Evolutionary conservation across 1,140 invertebrate genomes (phyloP).

Genomic region (Drosophila fuyamai): DNA sequence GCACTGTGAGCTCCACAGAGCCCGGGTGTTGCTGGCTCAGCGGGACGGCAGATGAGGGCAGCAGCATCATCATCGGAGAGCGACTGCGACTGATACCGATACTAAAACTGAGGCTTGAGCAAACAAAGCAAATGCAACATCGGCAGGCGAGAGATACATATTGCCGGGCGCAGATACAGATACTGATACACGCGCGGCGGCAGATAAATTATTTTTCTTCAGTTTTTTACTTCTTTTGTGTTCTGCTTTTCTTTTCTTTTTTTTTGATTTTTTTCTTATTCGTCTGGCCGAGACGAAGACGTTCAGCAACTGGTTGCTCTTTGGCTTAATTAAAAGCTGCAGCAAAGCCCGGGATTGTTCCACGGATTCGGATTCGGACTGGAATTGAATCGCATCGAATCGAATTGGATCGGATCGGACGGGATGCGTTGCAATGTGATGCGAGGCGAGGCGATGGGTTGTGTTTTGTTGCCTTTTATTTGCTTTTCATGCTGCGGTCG

Average conservation of each 20-base stretch:
- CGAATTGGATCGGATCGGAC: slow-evolving; percentile 45
- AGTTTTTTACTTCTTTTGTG: slow-evolving; percentile 27
- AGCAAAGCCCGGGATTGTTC: slow-evolving; percentile 69
- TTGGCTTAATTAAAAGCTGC: slow-evolving; percentile 82
- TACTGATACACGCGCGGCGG: slow-evolving; percentile 61
- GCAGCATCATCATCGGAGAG: slow-evolving; percentile 15
- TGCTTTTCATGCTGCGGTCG: slow-evolving; percentile 78
- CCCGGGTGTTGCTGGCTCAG: slow-evolving; percentile 76
- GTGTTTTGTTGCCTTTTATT: slow-evolving; percentile 64
- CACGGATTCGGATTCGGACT: slow-evolving; percentile 60
- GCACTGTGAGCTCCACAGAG: slow-evolving; percentile 28
- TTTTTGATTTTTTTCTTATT: slow-evolving; percentile 4
- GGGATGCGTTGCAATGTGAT: slow-evolving; percentile 39
- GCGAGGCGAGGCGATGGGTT: slow-evolving; percentile 10
- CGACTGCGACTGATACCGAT: slow-evolving; percentile 37
- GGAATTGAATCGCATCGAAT: slow-evolving; percentile 44
- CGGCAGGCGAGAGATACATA: slow-evolving; percentile 50
- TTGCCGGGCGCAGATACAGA: slow-evolving; percentile 58
- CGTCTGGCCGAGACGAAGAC: slow-evolving; percentile 44
- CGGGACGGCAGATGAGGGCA: slow-evolving; percentile 51
- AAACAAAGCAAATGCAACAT: slow-evolving; percentile 61
- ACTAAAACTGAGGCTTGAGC: slow-evolving; percentile 66
- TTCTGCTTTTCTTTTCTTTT: slow-evolving; percentile 4
- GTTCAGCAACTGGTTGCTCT: slow-evolving; percentile 71
- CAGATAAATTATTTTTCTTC: slow-evolving; percentile 76